A percentile compares a stretch with the other conserved stretches of the same genome.
phyloP scores from a whole-genome alignment of 2,113 vertebrate genomes.

The Catharus fuscescens region DNA sequence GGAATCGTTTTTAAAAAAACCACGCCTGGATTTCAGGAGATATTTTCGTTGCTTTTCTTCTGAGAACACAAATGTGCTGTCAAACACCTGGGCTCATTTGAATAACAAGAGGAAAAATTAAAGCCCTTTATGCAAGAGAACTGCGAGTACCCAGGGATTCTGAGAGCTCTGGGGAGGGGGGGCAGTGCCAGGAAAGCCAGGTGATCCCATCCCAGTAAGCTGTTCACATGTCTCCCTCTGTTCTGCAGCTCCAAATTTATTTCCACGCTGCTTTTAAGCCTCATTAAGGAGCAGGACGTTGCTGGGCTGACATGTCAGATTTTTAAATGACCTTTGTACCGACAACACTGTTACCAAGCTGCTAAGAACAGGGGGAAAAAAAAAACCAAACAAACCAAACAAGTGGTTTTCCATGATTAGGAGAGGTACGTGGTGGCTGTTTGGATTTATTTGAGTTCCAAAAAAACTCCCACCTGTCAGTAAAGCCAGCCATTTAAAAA shows the following conservation, averaged over 20 bases:
- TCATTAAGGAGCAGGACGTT: background rate
- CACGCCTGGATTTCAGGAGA: background rate
- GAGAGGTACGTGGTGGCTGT: background rate
- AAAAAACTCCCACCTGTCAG: constrained; percentile 20
- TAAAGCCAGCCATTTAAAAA: background rate
- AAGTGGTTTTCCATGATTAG: background rate
- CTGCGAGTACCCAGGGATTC: background rate
- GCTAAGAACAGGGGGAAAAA: background rate
- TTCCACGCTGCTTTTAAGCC: background rate
- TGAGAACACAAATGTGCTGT: background rate
- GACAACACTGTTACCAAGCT: background rate
- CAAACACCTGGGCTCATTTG: constrained; percentile 3
- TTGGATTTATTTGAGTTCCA: background rate
- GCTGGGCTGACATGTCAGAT: constrained; percentile 3
- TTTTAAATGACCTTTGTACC: constrained; percentile 53
- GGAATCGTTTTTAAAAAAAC: rapidly evolving
- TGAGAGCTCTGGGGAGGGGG: background rate
- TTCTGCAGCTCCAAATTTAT: background rate
- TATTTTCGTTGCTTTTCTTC: background rate
- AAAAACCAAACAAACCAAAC: background rate
- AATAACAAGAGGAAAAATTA: background rate
- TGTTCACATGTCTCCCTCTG: background rate
- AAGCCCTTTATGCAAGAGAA: background rate
- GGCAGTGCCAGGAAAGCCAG: background rate
- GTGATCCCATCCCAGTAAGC: background rate